Evolutionary conservation across 2,888 invertebrate species (phyloP).

Genomic region (Chalcosyrphus nemorum): DNA sequence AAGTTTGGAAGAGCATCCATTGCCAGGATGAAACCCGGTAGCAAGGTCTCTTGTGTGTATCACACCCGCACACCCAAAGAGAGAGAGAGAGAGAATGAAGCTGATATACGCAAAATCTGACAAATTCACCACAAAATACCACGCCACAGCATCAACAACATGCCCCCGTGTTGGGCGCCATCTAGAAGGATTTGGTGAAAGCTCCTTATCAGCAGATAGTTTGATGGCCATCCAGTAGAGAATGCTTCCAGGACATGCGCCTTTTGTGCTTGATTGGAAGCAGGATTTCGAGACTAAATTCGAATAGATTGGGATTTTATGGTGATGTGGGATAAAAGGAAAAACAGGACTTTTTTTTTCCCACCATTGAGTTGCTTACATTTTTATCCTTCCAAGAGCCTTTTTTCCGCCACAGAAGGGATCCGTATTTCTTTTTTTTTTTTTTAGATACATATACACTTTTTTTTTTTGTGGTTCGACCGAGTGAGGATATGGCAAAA

Average conservation of each 20-base stretch:
- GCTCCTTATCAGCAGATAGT: slow-evolving; percentile 59
- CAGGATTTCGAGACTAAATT: neutral
- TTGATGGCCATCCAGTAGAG: slow-evolving; percentile 7
- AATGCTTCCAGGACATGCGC: slow-evolving; percentile 69
- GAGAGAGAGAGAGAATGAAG: slow-evolving; percentile 23
- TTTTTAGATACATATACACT: neutral
- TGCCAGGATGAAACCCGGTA: neutral
- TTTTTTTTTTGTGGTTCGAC: neutral
- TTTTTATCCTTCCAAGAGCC: slow-evolving; percentile 9
- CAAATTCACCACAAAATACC: slow-evolving; percentile 53
- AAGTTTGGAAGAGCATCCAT: slow-evolving; percentile 13
- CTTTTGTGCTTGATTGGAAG: slow-evolving; percentile 9
- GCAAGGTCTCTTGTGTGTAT: slow-evolving; percentile 2
- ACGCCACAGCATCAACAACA: slow-evolving; percentile 54
- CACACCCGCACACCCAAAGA: neutral
- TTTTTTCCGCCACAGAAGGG: slow-evolving; percentile 17
- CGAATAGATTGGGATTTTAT: slow-evolving; percentile 31
- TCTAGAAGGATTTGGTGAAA: slow-evolving; percentile 24
- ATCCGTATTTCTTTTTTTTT: too few relatives aligned
- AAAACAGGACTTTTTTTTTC: slow-evolving; percentile 3
- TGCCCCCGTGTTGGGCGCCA: slow-evolving; percentile 19
- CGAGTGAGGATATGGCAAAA: neutral
- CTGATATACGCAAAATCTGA: slow-evolving; percentile 57
- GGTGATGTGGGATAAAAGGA: slow-evolving; percentile 21
- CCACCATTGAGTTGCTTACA: neutral